Conservation (phyloP, 2,113 vertebrate species). For the Leptobrachium ailaonicum region DNA sequence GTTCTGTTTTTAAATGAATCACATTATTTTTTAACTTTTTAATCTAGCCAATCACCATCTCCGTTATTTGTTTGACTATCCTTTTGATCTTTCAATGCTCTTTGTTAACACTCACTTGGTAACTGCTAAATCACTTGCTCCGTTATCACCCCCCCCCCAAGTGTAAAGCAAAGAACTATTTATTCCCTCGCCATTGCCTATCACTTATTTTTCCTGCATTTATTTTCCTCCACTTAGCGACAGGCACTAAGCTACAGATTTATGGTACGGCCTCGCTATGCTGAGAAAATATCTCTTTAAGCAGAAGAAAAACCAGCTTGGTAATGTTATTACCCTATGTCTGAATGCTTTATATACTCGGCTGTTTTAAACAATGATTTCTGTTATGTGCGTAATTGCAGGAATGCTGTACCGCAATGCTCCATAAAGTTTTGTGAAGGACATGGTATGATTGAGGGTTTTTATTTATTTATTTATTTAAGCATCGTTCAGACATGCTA, state of each 20-base stretch:
- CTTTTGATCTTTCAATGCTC: too few species aligned
- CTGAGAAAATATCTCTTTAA: background rate
- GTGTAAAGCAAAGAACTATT: too few species aligned
- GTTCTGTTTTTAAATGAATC: too few species aligned
- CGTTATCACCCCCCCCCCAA: too few species aligned
- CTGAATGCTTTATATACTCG: slow-evolving; percentile 41
- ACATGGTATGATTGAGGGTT: slow-evolving; percentile 39
- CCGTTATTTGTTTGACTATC: too few species aligned
- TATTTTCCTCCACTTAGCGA: too few species aligned
- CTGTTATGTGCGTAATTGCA: slow-evolving; percentile 43
- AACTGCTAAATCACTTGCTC: too few species aligned
- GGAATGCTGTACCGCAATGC: slow-evolving; percentile 44
- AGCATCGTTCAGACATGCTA: slow-evolving; percentile 13
- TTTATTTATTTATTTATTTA: slow-evolving; percentile 9
- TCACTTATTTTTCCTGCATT: too few species aligned
- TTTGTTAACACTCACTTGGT: too few species aligned
- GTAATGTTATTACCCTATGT: slow-evolving; percentile 27
- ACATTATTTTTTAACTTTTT: too few species aligned
- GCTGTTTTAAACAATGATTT: slow-evolving; percentile 38
- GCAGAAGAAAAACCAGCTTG: background rate
- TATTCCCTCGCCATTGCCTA: too few species aligned
- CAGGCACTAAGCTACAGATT: background rate
- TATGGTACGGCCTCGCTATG: background rate
- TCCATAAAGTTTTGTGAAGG: slow-evolving; percentile 46
- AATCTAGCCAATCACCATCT: too few species aligned